Evolutionary conservation across 2,113 vertebrate species (phyloP), one percentile per base, ranked within the genome.

Genomic region (Hiodon tergisus): DNA sequence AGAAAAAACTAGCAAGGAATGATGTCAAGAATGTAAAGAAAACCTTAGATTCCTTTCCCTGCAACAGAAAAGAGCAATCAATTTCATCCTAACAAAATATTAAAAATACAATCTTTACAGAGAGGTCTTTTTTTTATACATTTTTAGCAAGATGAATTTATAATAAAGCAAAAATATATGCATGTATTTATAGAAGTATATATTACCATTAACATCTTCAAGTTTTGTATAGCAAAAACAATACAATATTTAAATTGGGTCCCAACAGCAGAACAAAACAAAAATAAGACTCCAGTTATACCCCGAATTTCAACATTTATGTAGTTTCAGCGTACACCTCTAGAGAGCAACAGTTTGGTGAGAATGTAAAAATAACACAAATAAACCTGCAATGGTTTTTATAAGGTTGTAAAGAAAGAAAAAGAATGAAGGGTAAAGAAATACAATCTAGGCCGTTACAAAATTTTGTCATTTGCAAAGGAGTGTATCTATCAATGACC

Each of bases 81-180:
- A 81, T 83, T 84, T 83, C 77, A 82, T 82, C 82, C 78, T 83
- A 87, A 87, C 83, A 87, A 89, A 88, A 88, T 91, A 88, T 81
- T 87, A 70, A 87, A 90, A 89, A 88, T 83, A 90, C 85, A 88
- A 78, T 83, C 80, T 86, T 83, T 87, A 80, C 82, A 87, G 72
- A 85, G 67, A 76, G 80, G 78, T 87, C 78, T 87, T 76, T 84
- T 81, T 76, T 78, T 83, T 88, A 83, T 88, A 89, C 87, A 90
- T 70, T 70, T 82, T 83, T 79, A 83, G 76, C 67, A 71, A 86
- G 81, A 84, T 88, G 86, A 82, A 90, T 86, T 87, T 88, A 90
- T 81, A 86, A 82, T 80, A 87, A 85, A 86, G 78, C 81, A 85
- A 82, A 81, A 81, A 75, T 72, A 77, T 67, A 75, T 61, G 69